Evolutionary conservation across 2,888 invertebrate genomes (phyloP), one percentile per base, ranked within the genome.

Genomic region (Netelia virgata): DNA sequence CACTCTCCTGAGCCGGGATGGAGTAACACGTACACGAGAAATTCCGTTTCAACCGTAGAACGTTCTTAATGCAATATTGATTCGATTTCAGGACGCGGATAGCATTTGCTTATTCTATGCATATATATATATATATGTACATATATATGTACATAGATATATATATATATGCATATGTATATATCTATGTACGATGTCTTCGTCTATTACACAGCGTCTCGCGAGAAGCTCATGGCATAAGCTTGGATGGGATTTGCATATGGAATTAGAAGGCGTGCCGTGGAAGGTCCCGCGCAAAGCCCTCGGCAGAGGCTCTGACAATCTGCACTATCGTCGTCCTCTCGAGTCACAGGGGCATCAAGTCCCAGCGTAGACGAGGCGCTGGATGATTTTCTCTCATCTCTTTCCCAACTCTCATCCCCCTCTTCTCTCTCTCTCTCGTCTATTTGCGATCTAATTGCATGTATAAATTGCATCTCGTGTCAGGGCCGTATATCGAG

Each of bases 181-280:
- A n/a, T 57, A 16, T 47, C 9, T 11, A 47, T 47, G 3, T 47
- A 9, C 47, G 47, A 36, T 61, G 70, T 59, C 64, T 50, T 73
- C 79, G 28, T 68, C 74, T 18, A 47, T 64, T 64, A 11, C 63
- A 63, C 66, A 61, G 50, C 63, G 84, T 86, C 36, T 36, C 72
- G 80, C 69, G 74, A 82, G 83, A 83, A 82, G 86, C 83, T 28
- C 55, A 16, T 59, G 69, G 80, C 77, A 86, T 78, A 75, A 72
- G 85, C 84, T 85, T 83, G 87, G 83, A 82, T 83, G 87, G 87
- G 89, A 90, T 90, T 91, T 90, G 90, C 90, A 91, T 90, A 89
- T 86, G 88, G 88, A 91, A 90, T 89, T 91, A 90, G 89, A 87
- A 85, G 87, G 86, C 76, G 81, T 61, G 79, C 83, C 87, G 80